phyloP scores from a whole-genome alignment of 2,888 invertebrate species.

The Drosophila glabriapex region DNA sequence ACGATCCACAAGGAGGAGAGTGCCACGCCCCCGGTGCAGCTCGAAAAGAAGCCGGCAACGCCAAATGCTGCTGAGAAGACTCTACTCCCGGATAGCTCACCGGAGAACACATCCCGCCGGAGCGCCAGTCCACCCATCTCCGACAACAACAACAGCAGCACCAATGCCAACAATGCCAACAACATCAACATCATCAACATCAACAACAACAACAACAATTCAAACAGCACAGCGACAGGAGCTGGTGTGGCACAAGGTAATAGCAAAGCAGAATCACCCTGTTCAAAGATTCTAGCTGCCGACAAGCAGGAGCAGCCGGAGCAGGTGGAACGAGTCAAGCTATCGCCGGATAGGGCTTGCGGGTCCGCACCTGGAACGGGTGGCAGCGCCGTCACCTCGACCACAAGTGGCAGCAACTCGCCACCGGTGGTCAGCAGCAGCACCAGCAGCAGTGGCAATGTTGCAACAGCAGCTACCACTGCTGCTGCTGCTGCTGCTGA shows the following conservation, averaged over 20 bases:
- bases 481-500: not conserved
- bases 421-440: constrained; percentile 85
- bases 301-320: constrained; percentile 33
- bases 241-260: constrained; percentile 62
- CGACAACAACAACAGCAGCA: constrained; percentile 67
- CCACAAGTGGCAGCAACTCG: constrained; percentile 82
- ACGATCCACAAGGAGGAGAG: constrained; percentile 56
- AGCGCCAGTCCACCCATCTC: constrained; percentile 66
- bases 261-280: constrained; percentile 47
- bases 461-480: constrained; percentile 18
- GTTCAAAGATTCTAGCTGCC: constrained; percentile 56
- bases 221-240: constrained; percentile 19
- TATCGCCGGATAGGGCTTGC: constrained; percentile 39
- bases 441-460: constrained; percentile 70
- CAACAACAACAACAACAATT: constrained; percentile 28
- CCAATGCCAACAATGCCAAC: constrained; percentile 35
- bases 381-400: constrained; percentile 81
- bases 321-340: constrained; percentile 30
- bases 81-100: constrained; percentile 66
- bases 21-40: constrained; percentile 61
- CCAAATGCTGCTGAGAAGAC: constrained; percentile 56
- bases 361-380: not conserved
- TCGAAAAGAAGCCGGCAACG: constrained; percentile 72
- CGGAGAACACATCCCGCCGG: constrained; percentile 70
- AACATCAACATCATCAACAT: constrained; percentile 27